A percentile compares a stretch with the other conserved stretches of the same genome.
Conservation (phyloP, 2,113 vertebrate species). For the Rhinolophus sinicus region DNA sequence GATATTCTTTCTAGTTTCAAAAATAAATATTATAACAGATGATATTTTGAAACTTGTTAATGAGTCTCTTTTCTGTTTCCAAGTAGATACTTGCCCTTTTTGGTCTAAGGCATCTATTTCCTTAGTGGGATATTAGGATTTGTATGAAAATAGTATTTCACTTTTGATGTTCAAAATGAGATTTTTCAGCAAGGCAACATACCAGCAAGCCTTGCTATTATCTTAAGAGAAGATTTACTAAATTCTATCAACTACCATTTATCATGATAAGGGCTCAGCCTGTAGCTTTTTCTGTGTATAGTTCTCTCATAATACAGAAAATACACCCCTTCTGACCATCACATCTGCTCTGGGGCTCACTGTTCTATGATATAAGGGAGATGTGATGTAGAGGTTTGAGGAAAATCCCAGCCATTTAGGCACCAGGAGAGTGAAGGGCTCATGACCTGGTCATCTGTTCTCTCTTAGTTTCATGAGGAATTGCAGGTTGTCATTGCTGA, state of each 20-base stretch:
- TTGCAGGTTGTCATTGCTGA: neutral
- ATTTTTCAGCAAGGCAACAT: neutral
- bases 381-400: neutral
- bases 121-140: neutral
- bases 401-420: neutral
- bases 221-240: slow-evolving; percentile 20
- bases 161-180: slow-evolving; percentile 49
- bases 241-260: slow-evolving; percentile 11
- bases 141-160: slow-evolving; percentile 44
- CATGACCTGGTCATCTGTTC: neutral
- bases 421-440: neutral
- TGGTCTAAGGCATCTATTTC: neutral
- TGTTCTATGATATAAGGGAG: neutral
- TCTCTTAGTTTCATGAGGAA: neutral
- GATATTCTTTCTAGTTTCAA: slow-evolving; percentile 9
- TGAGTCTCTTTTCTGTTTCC: slow-evolving; percentile 24
- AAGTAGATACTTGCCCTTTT: slow-evolving; percentile 10
- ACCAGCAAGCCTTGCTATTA: neutral
- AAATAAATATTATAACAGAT: slow-evolving; percentile 29
- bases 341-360: neutral
- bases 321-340: neutral
- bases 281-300: neutral
- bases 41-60: slow-evolving; percentile 47
- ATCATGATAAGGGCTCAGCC: neutral
- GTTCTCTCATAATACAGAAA: neutral